Conservation (phyloP, 2,113 vertebrate genomes). For the Crotalus viridis region DNA sequence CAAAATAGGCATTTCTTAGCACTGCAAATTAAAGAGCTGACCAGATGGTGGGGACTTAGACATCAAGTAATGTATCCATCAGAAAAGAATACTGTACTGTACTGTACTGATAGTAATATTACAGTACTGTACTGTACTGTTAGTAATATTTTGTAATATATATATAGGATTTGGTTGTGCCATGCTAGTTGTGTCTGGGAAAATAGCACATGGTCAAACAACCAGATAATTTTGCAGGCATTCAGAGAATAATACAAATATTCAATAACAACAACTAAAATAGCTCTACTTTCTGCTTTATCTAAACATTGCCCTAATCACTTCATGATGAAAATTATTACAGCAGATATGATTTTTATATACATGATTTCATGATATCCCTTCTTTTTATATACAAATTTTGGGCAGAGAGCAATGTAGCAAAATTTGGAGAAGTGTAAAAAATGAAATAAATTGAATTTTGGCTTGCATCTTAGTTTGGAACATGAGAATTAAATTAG, state of each 20-base stretch:
- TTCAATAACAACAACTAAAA: background rate
- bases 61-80: constrained; percentile 61
- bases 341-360: background rate
- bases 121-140: constrained; percentile 15
- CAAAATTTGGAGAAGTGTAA: background rate
- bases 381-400: background rate
- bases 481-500: background rate
- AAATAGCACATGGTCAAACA: background rate
- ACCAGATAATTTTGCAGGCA: constrained; percentile 12
- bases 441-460: background rate
- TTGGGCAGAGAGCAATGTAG: background rate
- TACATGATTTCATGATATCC: background rate
- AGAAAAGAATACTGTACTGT: constrained; percentile 34
- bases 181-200: background rate
- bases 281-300: background rate
- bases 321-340: background rate
- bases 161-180: constrained; percentile 14
- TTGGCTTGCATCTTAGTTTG: background rate
- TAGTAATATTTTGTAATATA: constrained; percentile 49
- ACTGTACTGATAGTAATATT: constrained; percentile 44
- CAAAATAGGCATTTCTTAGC: constrained; percentile 49
- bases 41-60: constrained; percentile 58
- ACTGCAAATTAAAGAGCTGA: constrained; percentile 53
- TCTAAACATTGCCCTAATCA: background rate
- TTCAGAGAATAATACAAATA: background rate